Evolutionary conservation across 2,797 vertebrate species (phyloP).

Genomic region (Craterocephalus amniculus): DNA sequence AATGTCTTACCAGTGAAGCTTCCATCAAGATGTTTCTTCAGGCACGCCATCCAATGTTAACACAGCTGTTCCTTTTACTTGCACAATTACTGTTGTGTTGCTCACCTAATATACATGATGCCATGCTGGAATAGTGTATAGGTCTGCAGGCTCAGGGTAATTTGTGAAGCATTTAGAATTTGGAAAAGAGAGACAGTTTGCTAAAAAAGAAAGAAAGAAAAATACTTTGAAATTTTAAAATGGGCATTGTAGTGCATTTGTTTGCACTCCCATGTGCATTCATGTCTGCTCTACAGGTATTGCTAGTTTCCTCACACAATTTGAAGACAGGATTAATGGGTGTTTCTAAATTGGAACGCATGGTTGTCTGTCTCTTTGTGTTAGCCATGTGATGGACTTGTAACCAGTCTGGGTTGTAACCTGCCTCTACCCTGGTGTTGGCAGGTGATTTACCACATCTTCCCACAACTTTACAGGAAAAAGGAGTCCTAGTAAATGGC

Average conservation of each 20-base stretch:
- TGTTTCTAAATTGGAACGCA: conserved; percentile 3
- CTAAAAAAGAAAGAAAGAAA: not conserved
- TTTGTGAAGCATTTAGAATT: not conserved
- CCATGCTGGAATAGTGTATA: not conserved
- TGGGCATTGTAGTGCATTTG: not conserved
- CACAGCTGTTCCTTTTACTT: conserved; percentile 33
- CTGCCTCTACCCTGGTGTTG: not conserved
- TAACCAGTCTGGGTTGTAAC: not conserved
- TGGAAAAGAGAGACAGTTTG: not conserved
- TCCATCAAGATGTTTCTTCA: conserved; percentile 54
- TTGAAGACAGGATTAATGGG: not conserved
- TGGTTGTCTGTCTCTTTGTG: not conserved
- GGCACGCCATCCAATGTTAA: conserved; percentile 57
- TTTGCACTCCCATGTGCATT: not conserved
- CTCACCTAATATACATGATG: conserved; percentile 4
- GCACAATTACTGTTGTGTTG: conserved; percentile 47
- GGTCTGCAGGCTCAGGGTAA: not conserved
- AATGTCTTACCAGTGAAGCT: conserved; percentile 63
- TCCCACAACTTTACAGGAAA: not conserved
- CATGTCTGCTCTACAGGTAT: not conserved
- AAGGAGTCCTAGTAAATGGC: not conserved
- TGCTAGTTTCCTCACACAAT: not conserved
- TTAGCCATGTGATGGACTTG: not conserved
- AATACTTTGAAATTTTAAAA: not conserved
- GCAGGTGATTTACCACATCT: not conserved